Evolutionary conservation across 2,888 invertebrate species (phyloP).

Genomic region (Sphaeridia pumilis): DNA sequence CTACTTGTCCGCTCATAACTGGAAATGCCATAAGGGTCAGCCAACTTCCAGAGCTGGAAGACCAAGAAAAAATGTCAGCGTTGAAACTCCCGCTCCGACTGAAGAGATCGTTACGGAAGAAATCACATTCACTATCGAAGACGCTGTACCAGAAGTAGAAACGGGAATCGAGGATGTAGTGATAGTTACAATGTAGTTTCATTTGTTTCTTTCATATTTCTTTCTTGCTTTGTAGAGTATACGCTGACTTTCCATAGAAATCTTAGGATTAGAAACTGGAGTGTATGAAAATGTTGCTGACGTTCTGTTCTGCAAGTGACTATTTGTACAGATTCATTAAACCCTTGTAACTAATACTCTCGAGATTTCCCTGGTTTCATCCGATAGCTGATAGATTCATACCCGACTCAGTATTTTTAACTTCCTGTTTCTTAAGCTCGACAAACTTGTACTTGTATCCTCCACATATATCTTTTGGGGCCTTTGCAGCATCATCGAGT

Average conservation of each 20-base stretch:
- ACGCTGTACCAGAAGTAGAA: background rate
- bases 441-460: slow-evolving; percentile 6
- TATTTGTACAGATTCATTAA: too few species aligned
- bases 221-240: too few species aligned
- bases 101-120: background rate
- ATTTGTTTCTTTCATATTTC: too few species aligned
- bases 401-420: too few species aligned
- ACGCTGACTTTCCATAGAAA: too few species aligned
- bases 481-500: background rate
- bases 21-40: background rate
- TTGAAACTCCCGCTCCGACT: background rate
- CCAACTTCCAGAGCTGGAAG: background rate
- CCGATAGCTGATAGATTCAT: too few species aligned
- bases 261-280: too few species aligned
- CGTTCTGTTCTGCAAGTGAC: too few species aligned
- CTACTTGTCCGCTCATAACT: background rate
- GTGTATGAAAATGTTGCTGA: too few species aligned
- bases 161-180: background rate
- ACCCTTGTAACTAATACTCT: too few species aligned
- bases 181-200: background rate
- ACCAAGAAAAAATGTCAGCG: background rate
- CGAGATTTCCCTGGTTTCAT: too few species aligned
- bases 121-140: background rate
- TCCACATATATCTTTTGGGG: slow-evolving; percentile 14
- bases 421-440: background rate